These are phyloP conservation scores for Deilephila elpenor DNA, from an alignment of 2,888 invertebrate genomes.

Conservation along the genomic window DNA sequence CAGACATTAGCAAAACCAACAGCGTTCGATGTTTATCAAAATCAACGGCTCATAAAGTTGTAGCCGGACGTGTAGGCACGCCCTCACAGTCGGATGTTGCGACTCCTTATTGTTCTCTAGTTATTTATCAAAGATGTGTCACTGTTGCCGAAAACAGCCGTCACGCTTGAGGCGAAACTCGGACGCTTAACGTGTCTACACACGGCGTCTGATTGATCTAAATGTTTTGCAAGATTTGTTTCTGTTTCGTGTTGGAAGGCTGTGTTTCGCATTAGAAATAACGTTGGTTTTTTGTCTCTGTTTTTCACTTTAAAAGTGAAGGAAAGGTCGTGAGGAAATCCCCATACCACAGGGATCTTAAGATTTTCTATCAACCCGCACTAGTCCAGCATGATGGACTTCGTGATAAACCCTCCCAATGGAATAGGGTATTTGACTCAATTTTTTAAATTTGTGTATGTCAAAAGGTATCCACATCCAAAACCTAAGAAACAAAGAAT, in stretches of 20 bases:
- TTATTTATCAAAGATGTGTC: conserved; percentile 56
- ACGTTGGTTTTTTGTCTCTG: neutral
- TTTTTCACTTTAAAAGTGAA: neutral
- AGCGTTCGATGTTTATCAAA: conserved; percentile 34
- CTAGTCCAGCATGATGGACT: too few relatives aligned
- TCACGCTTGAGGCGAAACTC: conserved; percentile 46
- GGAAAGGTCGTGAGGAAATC: neutral
- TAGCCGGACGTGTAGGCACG: conserved; percentile 42
- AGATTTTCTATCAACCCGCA: too few relatives aligned
- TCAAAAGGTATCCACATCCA: too few relatives aligned
- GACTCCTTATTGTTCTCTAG: conserved; percentile 62
- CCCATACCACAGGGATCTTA: too few relatives aligned
- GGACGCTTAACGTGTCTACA: conserved; percentile 41
- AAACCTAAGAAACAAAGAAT: too few relatives aligned
- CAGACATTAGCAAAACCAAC: conserved; percentile 24
- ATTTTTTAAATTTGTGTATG: too few relatives aligned
- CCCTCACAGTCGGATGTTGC: conserved; percentile 64
- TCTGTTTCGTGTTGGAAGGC: neutral
- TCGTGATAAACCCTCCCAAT: too few relatives aligned
- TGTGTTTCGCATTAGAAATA: neutral
- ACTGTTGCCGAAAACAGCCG: conserved; percentile 49
- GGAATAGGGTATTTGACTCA: too few relatives aligned
- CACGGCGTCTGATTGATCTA: conserved; percentile 23
- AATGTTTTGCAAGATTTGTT: conserved; percentile 16
- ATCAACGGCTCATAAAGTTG: conserved; percentile 55